Percentiles rank a stretch among this genome's conserved stretches.
These are phyloP conservation scores for human DNA, from an alignment of 2,113 vertebrate species.

Conservation along the genomic window DNA sequence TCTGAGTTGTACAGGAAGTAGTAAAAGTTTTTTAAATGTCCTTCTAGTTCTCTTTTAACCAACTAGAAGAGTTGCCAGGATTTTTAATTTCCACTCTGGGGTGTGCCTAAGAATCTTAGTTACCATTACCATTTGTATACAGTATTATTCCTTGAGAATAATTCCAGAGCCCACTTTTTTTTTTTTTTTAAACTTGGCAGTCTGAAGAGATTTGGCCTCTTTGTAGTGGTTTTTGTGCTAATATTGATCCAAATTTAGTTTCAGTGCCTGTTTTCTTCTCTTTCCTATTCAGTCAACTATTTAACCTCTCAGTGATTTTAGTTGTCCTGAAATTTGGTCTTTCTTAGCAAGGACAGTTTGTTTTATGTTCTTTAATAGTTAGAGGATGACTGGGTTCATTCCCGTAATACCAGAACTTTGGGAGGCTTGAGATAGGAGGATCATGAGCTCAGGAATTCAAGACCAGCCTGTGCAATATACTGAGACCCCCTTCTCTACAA, in stretches of 20 bases:
- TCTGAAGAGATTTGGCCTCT: neutral
- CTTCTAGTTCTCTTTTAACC: neutral
- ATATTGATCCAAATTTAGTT: neutral
- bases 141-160: neutral
- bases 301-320: constrained; percentile 9
- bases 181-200: neutral
- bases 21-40: neutral
- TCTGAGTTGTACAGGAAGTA: neutral
- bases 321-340: neutral
- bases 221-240: neutral
- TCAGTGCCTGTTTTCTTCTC: neutral
- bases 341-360: neutral
- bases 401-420: no score
- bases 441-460: no score
- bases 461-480: no score
- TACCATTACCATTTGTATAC: neutral
- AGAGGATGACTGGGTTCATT: neutral
- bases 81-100: neutral
- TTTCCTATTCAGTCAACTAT: neutral
- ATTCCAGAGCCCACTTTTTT: neutral
- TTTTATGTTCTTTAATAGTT: constrained; percentile 32
- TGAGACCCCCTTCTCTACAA: no score
- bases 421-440: no score
- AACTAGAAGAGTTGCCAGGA: neutral
- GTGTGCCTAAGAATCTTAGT: neutral